phyloP scores from a whole-genome alignment of 1,140 invertebrate species.

The Charaxes varanes region DNA sequence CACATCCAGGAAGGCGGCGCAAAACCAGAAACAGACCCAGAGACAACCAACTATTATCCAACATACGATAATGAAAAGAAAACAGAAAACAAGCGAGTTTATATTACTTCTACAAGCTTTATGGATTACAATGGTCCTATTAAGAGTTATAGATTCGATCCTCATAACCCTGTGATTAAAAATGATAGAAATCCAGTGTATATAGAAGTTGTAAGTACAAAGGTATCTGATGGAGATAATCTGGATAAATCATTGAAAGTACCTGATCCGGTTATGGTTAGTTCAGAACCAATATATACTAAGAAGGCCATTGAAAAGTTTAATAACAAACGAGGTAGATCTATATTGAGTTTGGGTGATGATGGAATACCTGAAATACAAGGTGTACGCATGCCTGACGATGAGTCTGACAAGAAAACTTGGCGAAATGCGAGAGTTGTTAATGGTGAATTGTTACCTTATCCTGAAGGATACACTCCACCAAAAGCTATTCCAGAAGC shows the following conservation, averaged over 20 bases:
- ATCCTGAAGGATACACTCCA: constrained; percentile 79
- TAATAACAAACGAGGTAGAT: constrained; percentile 70
- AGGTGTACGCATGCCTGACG: constrained; percentile 87
- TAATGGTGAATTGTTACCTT: constrained; percentile 84
- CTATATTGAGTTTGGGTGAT: constrained; percentile 76
- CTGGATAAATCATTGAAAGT: constrained; percentile 65
- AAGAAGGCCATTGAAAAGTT: constrained; percentile 73
- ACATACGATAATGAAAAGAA: constrained; percentile 64
- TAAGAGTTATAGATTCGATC: constrained; percentile 61
- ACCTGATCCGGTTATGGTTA: constrained; percentile 79
- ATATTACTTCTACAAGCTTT: constrained; percentile 68
- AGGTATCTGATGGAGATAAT: constrained; percentile 65
- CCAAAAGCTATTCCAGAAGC: constrained; percentile 75
- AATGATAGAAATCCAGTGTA: constrained; percentile 72
- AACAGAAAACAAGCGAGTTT: constrained; percentile 65
- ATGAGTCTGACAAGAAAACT: constrained; percentile 85
- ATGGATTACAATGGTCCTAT: constrained; percentile 55
- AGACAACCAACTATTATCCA: constrained; percentile 59
- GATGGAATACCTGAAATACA: constrained; percentile 87
- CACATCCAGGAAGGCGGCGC: constrained; percentile 60
- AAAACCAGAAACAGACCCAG: constrained; percentile 47
- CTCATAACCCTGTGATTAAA: constrained; percentile 66
- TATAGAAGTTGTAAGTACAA: constrained; percentile 71
- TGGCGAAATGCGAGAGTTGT: constrained; percentile 92
- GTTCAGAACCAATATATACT: constrained; percentile 76